Evolutionary conservation across 2,113 vertebrate genomes (phyloP).

Genomic region (Oreamnos americanus): DNA sequence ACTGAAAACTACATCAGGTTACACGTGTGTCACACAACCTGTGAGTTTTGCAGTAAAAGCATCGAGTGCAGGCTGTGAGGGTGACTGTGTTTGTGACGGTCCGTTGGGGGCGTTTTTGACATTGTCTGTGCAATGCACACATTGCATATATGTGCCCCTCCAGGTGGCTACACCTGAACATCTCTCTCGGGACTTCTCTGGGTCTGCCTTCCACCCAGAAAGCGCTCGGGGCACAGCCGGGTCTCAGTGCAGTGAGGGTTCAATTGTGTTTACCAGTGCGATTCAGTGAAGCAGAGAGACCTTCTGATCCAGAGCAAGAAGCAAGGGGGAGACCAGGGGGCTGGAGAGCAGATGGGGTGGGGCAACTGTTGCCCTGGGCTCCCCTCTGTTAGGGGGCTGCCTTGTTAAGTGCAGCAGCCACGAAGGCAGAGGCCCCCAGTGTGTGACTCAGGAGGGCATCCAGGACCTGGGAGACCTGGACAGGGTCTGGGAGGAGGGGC

Average conservation of each 20-base stretch:
- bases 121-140: not conserved
- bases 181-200: not conserved
- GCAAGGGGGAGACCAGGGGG: not conserved
- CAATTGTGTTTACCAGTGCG: rapidly evolving
- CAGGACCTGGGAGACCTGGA: not conserved
- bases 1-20: not conserved
- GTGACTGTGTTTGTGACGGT: not conserved
- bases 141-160: not conserved
- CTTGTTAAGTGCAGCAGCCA: not conserved
- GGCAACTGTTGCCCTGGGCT: not conserved
- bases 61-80: not conserved
- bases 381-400: not conserved
- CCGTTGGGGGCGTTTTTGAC: not conserved
- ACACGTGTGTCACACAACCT: not conserved
- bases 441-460: not conserved
- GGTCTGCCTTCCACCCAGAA: not conserved
- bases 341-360: not conserved
- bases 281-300: not conserved
- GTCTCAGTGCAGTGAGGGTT: not conserved
- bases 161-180: rapidly evolving
- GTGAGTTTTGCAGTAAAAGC: not conserved
- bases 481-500: not conserved
- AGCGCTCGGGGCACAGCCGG: not conserved
- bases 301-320: not conserved
- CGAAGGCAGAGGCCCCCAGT: not conserved